Conservation (phyloP, 2,888 invertebrate species). For the Masnerella sp. region DNA sequence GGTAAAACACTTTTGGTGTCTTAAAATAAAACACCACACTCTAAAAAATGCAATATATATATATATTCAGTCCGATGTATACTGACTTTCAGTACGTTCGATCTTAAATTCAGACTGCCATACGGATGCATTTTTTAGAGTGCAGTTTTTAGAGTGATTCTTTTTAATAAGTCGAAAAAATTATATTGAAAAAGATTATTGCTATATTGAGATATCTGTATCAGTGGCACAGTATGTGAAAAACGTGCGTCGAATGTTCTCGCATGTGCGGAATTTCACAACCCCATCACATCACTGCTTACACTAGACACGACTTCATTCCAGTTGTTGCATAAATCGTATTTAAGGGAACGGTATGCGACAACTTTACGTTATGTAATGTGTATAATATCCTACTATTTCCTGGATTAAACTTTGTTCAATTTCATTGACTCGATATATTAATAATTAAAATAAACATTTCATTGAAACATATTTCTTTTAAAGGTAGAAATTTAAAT, state of each 20-base stretch:
- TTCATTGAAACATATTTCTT: too few relatives aligned
- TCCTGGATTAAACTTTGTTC: slow-evolving; percentile 24
- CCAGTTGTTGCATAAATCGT: slow-evolving; percentile 34
- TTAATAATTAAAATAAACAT: neutral
- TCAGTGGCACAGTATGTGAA: neutral
- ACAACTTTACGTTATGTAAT: slow-evolving; percentile 20
- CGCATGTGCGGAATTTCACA: slow-evolving; percentile 33
- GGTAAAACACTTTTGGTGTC: too few relatives aligned
- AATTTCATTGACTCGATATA: slow-evolving; percentile 17
- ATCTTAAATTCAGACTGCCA: too few relatives aligned
- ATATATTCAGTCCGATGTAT: too few relatives aligned
- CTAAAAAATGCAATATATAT: too few relatives aligned
- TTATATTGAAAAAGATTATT: too few relatives aligned
- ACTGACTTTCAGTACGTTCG: too few relatives aligned
- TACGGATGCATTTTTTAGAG: too few relatives aligned
- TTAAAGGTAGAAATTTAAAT: too few relatives aligned
- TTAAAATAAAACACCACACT: too few relatives aligned
- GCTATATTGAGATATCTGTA: neutral
- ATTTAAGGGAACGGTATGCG: slow-evolving; percentile 42
- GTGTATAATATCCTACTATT: slow-evolving; percentile 27
- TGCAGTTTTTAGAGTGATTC: too few relatives aligned
- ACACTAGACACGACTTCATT: slow-evolving; percentile 24
- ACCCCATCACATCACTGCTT: slow-evolving; percentile 24
- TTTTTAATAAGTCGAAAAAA: too few relatives aligned
- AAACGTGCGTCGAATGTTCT: slow-evolving; percentile 22